phyloP scores from a whole-genome alignment of 2,797 vertebrate species.

The Microctenopoma lineatum region DNA sequence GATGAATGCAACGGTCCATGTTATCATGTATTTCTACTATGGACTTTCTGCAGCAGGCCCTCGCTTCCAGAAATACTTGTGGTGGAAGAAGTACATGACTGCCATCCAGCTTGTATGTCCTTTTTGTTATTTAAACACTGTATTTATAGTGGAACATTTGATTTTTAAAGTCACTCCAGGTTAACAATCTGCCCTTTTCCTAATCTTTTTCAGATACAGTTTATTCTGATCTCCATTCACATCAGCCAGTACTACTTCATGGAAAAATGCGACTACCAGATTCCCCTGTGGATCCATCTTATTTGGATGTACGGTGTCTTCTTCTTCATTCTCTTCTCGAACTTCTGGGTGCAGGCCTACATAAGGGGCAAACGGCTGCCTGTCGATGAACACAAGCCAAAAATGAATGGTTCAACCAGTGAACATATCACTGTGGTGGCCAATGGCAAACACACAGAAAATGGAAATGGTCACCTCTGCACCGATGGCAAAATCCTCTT shows the following conservation, averaged over 20 bases:
- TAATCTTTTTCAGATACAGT: slow-evolving; percentile 86
- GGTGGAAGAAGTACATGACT: slow-evolving; percentile 99
- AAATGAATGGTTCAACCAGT: slow-evolving; percentile 63
- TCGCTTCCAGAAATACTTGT: slow-evolving; percentile 94
- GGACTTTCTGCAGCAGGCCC: slow-evolving; percentile 94
- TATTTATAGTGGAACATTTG: neutral
- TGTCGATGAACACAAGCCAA: slow-evolving; percentile 44
- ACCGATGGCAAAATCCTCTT: slow-evolving; percentile 80
- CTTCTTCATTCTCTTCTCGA: slow-evolving; percentile 97
- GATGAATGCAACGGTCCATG: slow-evolving; percentile 93
- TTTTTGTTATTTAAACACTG: neutral
- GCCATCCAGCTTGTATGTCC: slow-evolving; percentile 94
- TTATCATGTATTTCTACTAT: slow-evolving; percentile 97
- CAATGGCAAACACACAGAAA: slow-evolving; percentile 81
- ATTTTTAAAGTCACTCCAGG: neutral
- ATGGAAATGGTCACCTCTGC: slow-evolving; percentile 80
- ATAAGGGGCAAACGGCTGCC: slow-evolving; percentile 94
- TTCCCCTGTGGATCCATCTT: slow-evolving; percentile 93
- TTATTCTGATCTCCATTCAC: slow-evolving; percentile 92
- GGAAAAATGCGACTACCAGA: slow-evolving; percentile 92
- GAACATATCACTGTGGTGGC: slow-evolving; percentile 49
- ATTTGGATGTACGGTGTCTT: slow-evolving; percentile 96
- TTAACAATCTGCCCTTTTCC: neutral
- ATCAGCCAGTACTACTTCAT: slow-evolving; percentile 99
- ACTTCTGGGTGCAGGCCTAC: slow-evolving; percentile 99